Evolutionary conservation across 2,888 invertebrate species (phyloP), one percentile per base, ranked within the genome.

Genomic region (Plagiodera versicolora): DNA sequence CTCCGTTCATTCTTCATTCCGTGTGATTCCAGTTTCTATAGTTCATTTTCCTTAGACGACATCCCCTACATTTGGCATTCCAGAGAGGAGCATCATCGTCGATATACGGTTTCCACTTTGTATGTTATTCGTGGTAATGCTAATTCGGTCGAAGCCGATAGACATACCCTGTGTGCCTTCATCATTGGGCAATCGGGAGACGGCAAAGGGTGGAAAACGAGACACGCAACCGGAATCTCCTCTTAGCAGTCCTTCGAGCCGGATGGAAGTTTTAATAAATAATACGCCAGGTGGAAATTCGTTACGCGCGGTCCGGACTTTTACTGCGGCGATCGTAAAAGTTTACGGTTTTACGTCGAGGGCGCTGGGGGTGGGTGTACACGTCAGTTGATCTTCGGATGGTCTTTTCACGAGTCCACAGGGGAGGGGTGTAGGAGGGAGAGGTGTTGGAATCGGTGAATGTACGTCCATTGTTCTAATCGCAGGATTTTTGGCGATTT

Each of bases 221-320:
- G 67, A 69, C 68, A 68, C 70, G 67, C 67, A 66, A 64, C 63
- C 55, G 63, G 63, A 65, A 65, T 63, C 65, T 64, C 65, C 64
- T 64, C 54, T 55, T 57, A 59, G 58, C 57, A 49, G 58, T 58
- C 58, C 61, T 55, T 58, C 61, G 60, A 61, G 57, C 48, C 53
- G 49, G 48, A 48, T 61, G 28, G 53, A 47, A 28, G 47, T 53
- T 53, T 53, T 53, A 53, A 53, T 53, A 53, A 53, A 53, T 53
- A 53, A 53, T 53, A 53, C 28, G 53, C 53, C 53, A 53, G 53
- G 53, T 53, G 53, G 53, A 53, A 53, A 53, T 53, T 53, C 53
- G 53, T 53, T 53, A 45, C 44, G 53, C 44, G 53, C 28, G 53
- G 61, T 20, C 48, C 51, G 58, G 55, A 61, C 55, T 61, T 61